Evolutionary conservation across 2,113 vertebrate species (phyloP), one percentile per base, ranked within the genome.

Genomic region (Synodontis membranacea): DNA sequence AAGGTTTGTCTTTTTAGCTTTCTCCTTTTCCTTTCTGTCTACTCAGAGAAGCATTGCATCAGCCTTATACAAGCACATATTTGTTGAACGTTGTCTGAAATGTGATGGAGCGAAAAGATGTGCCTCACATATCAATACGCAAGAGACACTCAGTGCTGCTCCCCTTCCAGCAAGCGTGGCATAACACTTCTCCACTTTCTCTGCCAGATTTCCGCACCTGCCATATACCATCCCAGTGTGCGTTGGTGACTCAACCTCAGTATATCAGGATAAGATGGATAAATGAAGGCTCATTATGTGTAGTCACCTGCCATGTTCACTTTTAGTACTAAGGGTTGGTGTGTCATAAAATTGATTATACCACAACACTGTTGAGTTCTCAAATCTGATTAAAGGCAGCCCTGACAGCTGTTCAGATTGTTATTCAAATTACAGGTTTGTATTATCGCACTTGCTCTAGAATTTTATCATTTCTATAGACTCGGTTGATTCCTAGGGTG

Each of bases 161-260:
- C n/a, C 58, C 50, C 4, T 75, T 85, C 66, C 28, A 62, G 50
- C 39, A 83, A 52, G 10, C 52, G 31, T n/a, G 37, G 28, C 58
- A 81, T 84, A 85, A 85, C 54, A 42, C 44, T 34, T 83, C 48
- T 58, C 52, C 37, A 39, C 54, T 58, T 50, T 28, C 80, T 82
- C 42, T 80, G 80, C 74, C 86, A 83, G 74, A 48, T 75, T 80
- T 68, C 52, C 28, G 79, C 72, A 66, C 81, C 60, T 78, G 86
- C 72, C 82, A 74, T 84, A 58, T 83, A 62, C 42, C 17, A 58
- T 80, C 25, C 6, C 58, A 82, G 66, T 58, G 25, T 60, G 66
- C 42, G 15, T 23, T 34, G 58, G 70, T 86, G 60, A 84, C 19
- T 79, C 87, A 80, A 86, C 64, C 72, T 48, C 60, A 86, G 80